phyloP scores from a whole-genome alignment of 2,888 invertebrate genomes.

The Labia minor region DNA sequence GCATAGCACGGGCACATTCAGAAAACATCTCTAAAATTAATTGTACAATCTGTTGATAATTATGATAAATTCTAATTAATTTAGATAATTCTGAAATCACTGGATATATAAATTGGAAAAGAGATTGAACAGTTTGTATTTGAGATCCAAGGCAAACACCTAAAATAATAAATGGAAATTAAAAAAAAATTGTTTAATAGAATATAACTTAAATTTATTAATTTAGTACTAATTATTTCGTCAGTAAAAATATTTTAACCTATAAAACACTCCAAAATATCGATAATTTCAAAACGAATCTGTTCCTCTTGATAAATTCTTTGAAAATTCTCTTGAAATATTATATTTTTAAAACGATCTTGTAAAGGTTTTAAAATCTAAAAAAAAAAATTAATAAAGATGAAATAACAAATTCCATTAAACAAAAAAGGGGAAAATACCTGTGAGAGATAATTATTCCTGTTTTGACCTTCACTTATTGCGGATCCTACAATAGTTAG shows the following conservation, averaged over 20 bases:
- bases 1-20: conserved; percentile 58
- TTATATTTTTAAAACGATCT: conserved; percentile 44
- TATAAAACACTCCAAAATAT: conserved; percentile 63
- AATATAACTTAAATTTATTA: no score
- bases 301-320: conserved; percentile 48
- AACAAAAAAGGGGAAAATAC: conserved; percentile 22
- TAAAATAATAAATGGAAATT: conserved; percentile 29
- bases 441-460: conserved; percentile 32
- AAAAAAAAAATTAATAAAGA: conserved; percentile 21
- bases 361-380: conserved; percentile 44
- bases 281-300: conserved; percentile 55
- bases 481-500: conserved; percentile 56
- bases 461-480: conserved; percentile 30
- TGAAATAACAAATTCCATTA: neutral
- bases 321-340: conserved; percentile 43
- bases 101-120: conserved; percentile 51
- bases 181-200: no score
- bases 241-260: no score
- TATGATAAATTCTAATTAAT: conserved; percentile 63
- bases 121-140: conserved; percentile 37
- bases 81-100: conserved; percentile 56
- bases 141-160: conserved; percentile 56
- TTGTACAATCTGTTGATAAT: conserved; percentile 67
- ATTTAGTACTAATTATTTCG: no score
- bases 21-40: conserved; percentile 61